Evolutionary conservation across 2,113 vertebrate genomes (phyloP).

Genomic region (Cochlearius cochlearius): DNA sequence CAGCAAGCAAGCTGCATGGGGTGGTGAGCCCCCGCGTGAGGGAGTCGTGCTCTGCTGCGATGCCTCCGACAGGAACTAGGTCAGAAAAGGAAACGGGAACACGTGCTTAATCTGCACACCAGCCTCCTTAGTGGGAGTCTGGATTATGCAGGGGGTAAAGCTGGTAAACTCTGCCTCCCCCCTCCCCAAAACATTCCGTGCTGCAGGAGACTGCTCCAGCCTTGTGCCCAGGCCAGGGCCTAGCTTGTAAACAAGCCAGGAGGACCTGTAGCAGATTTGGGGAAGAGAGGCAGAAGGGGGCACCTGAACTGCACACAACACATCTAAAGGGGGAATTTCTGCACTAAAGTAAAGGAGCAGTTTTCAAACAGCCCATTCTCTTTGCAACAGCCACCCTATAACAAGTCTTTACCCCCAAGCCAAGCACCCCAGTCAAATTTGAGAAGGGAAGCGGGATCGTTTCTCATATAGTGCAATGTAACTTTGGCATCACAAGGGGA

Average conservation of each 20-base stretch:
- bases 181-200: accelerated
- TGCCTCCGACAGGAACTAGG: not conserved
- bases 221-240: accelerated
- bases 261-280: not conserved
- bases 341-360: not conserved
- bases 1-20: not conserved
- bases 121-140: not conserved
- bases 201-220: not conserved
- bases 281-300: not conserved
- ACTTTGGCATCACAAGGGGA: not conserved
- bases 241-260: not conserved
- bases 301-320: not conserved
- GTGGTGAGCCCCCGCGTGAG: not conserved
- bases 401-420: not conserved
- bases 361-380: not conserved
- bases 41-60: not conserved
- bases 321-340: not conserved
- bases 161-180: not conserved
- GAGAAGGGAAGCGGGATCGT: not conserved
- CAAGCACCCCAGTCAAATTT: not conserved
- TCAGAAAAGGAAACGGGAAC: not conserved
- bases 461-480: not conserved
- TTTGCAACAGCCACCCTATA: not conserved
- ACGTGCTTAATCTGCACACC: not conserved
- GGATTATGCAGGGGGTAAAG: not conserved